These are phyloP conservation scores for Leptarthrus brevirostris DNA, from an alignment of 2,888 invertebrate species.

Conservation along the genomic window DNA sequence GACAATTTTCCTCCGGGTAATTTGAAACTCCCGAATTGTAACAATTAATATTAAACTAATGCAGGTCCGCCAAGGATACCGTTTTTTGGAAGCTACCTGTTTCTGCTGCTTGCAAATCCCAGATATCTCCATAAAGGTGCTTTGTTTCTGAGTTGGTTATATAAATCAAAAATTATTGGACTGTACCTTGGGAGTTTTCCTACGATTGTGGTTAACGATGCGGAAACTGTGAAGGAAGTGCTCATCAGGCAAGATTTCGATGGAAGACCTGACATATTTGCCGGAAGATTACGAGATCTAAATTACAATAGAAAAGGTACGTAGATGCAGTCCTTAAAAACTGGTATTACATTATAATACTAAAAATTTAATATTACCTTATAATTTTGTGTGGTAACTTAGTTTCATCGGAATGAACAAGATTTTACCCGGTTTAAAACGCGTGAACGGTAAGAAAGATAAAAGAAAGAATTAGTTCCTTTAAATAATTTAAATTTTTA, in stretches of 20 bases:
- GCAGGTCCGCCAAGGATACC: conserved; percentile 74
- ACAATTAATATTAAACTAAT: conserved; percentile 46
- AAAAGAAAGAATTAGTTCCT: no score
- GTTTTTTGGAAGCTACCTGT: conserved; percentile 73
- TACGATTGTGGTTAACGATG: conserved; percentile 70
- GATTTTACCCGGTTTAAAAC: no score
- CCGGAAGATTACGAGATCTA: conserved; percentile 69
- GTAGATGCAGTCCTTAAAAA: no score
- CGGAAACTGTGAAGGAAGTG: conserved; percentile 71
- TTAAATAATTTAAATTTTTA: no score
- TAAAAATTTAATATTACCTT: no score
- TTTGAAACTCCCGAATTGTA: conserved; percentile 7
- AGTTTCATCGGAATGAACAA: no score
- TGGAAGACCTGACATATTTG: conserved; percentile 70
- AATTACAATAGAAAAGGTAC: conserved; percentile 60
- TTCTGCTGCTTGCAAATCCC: conserved; percentile 69
- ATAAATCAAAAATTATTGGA: conserved; percentile 73
- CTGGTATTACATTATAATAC: neutral
- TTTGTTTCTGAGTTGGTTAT: conserved; percentile 68
- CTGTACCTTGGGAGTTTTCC: conserved; percentile 69
- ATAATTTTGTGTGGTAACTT: no score
- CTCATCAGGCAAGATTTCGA: conserved; percentile 72
- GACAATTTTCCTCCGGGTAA: conserved; percentile 73
- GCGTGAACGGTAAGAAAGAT: no score
- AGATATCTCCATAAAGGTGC: conserved; percentile 70